These are phyloP conservation scores for Troilus luridus DNA, from an alignment of 2,888 invertebrate species.

Conservation along the genomic window DNA sequence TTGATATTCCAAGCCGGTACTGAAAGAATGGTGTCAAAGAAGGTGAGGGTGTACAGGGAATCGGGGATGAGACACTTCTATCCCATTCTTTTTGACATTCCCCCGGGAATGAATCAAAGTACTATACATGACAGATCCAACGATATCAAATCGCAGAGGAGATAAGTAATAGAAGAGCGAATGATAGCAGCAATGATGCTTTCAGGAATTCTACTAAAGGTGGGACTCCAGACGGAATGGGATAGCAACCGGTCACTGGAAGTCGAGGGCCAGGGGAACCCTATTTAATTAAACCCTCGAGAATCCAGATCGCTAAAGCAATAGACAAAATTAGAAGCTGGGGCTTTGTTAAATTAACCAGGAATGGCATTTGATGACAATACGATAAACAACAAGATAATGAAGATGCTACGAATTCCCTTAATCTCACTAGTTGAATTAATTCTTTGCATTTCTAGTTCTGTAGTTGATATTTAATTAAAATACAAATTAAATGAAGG, in stretches of 20 bases:
- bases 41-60: background rate
- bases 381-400: background rate
- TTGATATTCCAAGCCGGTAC: background rate
- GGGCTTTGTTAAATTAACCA: background rate
- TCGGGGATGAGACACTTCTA: constrained; percentile 8
- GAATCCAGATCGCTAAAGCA: background rate
- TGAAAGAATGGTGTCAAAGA: constrained; percentile 16
- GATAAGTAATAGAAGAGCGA: background rate
- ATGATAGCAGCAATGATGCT: background rate
- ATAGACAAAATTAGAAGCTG: background rate
- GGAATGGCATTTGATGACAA: background rate
- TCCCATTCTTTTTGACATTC: constrained; percentile 37
- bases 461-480: no score
- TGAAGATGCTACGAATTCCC: background rate
- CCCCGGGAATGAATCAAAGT: background rate
- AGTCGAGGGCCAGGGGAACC: background rate
- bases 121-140: background rate
- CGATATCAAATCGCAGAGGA: background rate
- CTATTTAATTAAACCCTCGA: background rate
- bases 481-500: no score
- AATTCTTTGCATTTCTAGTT: background rate
- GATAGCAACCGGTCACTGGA: background rate
- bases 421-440: background rate
- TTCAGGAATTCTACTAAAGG: background rate
- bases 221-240: background rate